Base-by-base conservation (phyloP, 2,888 invertebrate genomes). In the Luperina nickerlii region DNA sequence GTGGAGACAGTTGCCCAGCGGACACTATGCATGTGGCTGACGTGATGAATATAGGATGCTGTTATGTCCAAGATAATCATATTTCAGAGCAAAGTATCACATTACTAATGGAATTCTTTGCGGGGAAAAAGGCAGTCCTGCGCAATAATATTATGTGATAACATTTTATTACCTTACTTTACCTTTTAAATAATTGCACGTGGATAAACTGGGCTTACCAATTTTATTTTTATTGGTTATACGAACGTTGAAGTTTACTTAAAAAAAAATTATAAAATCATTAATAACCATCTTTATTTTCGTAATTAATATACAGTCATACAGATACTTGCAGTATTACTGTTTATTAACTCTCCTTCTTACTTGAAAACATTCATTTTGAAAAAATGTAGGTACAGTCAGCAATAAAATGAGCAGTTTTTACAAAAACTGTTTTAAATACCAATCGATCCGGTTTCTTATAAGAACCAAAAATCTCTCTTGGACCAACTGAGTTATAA, bases 21-120 rank as follows among this genome's bases (percentile, higher is more conserved):
- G 9, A 9, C 24, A 57, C 57, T 57, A 9, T 7, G 20, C 54
- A 54, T 54, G 54, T 20, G 8, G 9, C 24, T 24, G 24, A 57
- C 54, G 9, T 24, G 24, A 62, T 0, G 20, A 63, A 51, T 48
- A 48, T 24, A 42, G 11, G 3, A 27, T 27, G 20, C 4, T 68
- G 27, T 42, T 42, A 38, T 24, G 42, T 78, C 8, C 15, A 1
- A 32, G 63, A 38, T 48, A 78, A 24, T 24, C 20, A 38, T 20
- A 69, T 71, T 76, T 48, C 68, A 72, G 1, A 51, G 27, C 27
- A 42, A 67, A 57, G 6, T 42, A 65, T 73, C 48, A 32, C 9
- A 42, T 65, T 42, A 69, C 62, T 51, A 73, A 81, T 69, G 63
- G 48, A 65, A 60, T 57, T 68, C 48, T 13, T 68, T 32, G 71